Evolutionary conservation across 2,888 invertebrate species (phyloP), one percentile per base, ranked within the genome.

Genomic region (Petrolisthes cinctipes): DNA sequence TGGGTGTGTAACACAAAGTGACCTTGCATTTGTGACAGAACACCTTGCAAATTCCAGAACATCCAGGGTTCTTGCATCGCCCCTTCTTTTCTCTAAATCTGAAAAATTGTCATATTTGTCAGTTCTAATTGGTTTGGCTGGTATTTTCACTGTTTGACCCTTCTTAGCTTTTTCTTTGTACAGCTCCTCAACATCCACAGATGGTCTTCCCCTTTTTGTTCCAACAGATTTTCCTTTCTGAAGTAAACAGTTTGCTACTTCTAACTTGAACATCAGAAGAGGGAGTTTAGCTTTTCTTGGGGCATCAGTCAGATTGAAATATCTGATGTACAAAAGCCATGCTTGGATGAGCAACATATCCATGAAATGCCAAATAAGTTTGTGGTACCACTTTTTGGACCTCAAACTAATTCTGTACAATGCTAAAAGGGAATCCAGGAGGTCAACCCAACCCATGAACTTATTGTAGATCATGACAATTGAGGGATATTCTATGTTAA

Each of bases 391-490:
- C 81, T 91, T 92, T 51, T 89, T 91, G 11, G 89, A 91, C 66
- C 91, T 86, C 20, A 92, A 90, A 73, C 91, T 86, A 51, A 91
- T 92, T 57, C 92, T 90, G 86, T 92, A 92, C 68, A 92, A 91
- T 17, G 92, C 91, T 56, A 92, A 91, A 20, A 92, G 89, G 87
- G 92, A 91, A 83, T 92, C 92, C 75, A 91, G 91, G 5, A 92
- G 85, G 89, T 92, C 92, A 11, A 92, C 92, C 9, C 92, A 92
- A 78, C 92, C 92, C 91, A 91, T 91, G 78, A 83, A 91, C 79
- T 89, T 89, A 89, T 92, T 92, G 91, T 82, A 82, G 17, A 66
- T 3, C 23, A 61, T 61, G 17, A 82, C 57, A 61, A 82, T 82
- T 2, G 37, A 66, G 86, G 87, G 90, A 53, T 76, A 75, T 37